phyloP scores from a whole-genome alignment of 2,888 invertebrate genomes.

The Noctua janthe region DNA sequence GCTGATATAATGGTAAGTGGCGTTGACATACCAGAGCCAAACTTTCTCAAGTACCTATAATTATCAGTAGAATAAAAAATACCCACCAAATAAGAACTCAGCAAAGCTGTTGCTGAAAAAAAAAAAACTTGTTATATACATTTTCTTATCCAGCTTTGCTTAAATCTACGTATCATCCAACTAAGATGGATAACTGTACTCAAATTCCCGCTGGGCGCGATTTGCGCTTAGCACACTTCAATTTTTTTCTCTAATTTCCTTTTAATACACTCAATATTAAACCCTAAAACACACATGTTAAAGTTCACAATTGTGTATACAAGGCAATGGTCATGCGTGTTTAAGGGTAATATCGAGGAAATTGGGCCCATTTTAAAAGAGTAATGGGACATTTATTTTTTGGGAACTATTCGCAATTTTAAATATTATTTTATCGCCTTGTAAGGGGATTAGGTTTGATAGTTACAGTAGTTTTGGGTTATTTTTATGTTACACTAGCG shows the following conservation, averaged over 20 bases:
- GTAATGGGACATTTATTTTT: slow-evolving; percentile 84
- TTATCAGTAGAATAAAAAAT: background rate
- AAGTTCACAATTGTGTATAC: slow-evolving; percentile 46
- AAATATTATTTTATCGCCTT: slow-evolving; percentile 50
- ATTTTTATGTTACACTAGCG: slow-evolving; percentile 19
- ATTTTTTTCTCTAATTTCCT: slow-evolving; percentile 77
- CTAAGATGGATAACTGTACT: slow-evolving; percentile 87
- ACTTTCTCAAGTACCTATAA: background rate
- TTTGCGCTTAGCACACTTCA: slow-evolving; percentile 81
- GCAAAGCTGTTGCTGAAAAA: too few species aligned
- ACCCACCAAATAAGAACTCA: background rate
- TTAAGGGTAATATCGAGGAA: slow-evolving; percentile 81
- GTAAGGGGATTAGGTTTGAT: slow-evolving; percentile 23
- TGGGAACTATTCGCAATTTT: slow-evolving; percentile 79
- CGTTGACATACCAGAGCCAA: background rate
- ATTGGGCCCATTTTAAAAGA: slow-evolving; percentile 87
- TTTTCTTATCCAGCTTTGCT: slow-evolving; percentile 50
- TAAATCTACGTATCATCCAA: slow-evolving; percentile 73
- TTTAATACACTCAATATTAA: slow-evolving; percentile 54
- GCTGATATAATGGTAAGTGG: too few species aligned
- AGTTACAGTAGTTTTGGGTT: slow-evolving; percentile 36
- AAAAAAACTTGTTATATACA: background rate
- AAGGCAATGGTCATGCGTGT: slow-evolving; percentile 81
- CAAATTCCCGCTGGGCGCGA: slow-evolving; percentile 85
- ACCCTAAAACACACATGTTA: slow-evolving; percentile 48